Percentiles rank a stretch among this genome's conserved stretches.
Conservation (phyloP, 2,113 vertebrate genomes). For the Diphyllodes magnificus region DNA sequence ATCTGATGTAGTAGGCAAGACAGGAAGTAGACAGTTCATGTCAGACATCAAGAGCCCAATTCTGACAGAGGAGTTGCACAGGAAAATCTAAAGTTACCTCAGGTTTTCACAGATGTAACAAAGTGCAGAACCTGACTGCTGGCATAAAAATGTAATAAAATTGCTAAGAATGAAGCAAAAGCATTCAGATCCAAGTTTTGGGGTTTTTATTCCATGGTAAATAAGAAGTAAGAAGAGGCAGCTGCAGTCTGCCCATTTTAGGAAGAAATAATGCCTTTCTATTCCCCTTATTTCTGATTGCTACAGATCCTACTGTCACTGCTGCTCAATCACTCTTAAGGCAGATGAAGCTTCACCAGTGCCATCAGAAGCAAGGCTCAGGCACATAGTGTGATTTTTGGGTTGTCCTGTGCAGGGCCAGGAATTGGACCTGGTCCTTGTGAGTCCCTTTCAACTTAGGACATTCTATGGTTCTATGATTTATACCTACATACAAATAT, state of each 20-base stretch:
- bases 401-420: background rate
- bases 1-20: background rate
- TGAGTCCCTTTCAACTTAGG: background rate
- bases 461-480: background rate
- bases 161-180: background rate
- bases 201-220: rapidly evolving
- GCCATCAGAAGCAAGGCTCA: background rate
- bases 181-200: background rate
- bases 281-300: background rate
- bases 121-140: background rate
- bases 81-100: background rate
- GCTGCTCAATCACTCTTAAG: background rate
- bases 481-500: rapidly evolving
- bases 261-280: background rate
- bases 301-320: background rate
- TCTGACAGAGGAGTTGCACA: background rate
- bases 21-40: background rate
- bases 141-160: background rate
- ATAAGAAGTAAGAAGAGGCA: background rate
- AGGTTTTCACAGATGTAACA: background rate
- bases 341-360: background rate
- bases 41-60: background rate
- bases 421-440: background rate
- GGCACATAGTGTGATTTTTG: background rate
- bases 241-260: background rate